Percentiles rank a stretch among this genome's conserved stretches.
phyloP scores from a whole-genome alignment of 1,140 invertebrate species.

The Pogonus chalceus region DNA sequence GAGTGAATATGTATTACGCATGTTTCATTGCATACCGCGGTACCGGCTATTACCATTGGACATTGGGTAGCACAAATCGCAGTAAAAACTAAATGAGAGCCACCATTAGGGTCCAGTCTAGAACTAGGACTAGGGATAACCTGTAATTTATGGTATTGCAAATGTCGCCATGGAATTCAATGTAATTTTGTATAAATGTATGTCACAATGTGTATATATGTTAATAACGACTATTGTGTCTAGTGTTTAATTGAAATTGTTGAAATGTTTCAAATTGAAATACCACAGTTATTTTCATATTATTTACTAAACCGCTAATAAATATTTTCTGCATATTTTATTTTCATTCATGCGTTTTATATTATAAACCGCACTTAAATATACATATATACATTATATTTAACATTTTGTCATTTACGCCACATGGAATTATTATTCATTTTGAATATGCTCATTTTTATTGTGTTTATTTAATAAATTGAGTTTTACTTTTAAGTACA shows the following conservation, averaged over 20 bases:
- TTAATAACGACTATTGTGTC: neutral
- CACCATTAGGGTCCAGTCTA: neutral
- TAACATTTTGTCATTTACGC: too few relatives aligned
- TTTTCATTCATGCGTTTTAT: too few relatives aligned
- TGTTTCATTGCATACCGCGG: too few relatives aligned
- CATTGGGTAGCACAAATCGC: neutral
- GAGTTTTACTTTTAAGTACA: too few relatives aligned
- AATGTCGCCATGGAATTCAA: neutral
- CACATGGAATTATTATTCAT: too few relatives aligned
- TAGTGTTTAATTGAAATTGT: neutral
- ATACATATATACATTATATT: too few relatives aligned
- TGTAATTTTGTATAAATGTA: constrained; percentile 3
- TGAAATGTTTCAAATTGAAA: neutral
- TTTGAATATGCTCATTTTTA: too few relatives aligned
- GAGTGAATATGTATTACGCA: neutral
- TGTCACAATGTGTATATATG: constrained; percentile 2
- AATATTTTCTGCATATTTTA: too few relatives aligned
- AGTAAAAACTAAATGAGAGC: neutral
- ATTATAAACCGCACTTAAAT: too few relatives aligned
- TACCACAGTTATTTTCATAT: neutral
- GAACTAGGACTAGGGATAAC: neutral
- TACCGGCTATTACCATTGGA: too few relatives aligned
- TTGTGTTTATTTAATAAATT: too few relatives aligned
- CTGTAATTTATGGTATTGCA: neutral
- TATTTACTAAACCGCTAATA: too few relatives aligned